Percentiles rank a stretch among this genome's conserved stretches.
These are phyloP conservation scores for Gallinago undulata DNA, from an alignment of 2,113 vertebrate genomes.

Conservation along the genomic window DNA sequence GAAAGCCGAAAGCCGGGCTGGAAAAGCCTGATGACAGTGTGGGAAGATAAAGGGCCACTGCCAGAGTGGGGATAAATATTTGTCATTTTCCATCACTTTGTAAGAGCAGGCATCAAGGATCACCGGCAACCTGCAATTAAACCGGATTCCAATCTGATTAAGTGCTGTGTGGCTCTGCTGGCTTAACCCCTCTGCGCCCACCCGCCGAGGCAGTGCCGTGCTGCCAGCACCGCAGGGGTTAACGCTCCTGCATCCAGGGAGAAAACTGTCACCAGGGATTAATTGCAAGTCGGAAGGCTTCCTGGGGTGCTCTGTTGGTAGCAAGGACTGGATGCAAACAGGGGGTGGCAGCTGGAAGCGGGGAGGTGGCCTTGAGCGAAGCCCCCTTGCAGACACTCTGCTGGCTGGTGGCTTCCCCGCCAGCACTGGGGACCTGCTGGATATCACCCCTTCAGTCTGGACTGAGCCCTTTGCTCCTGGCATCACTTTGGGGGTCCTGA, in stretches of 20 bases:
- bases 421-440: fast-evolving
- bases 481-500: fast-evolving
- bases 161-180: background rate
- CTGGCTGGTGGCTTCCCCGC: fast-evolving
- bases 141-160: background rate
- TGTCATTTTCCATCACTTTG: slow-evolving; percentile 38
- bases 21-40: slow-evolving; percentile 5
- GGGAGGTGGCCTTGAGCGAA: background rate
- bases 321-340: background rate
- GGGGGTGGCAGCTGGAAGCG: background rate
- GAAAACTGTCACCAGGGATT: background rate
- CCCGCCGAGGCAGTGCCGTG: fast-evolving
- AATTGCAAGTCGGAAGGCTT: background rate
- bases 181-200: background rate
- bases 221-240: background rate
- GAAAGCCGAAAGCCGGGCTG: background rate
- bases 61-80: slow-evolving; percentile 25
- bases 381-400: background rate
- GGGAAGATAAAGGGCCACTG: slow-evolving; percentile 4
- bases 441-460: fast-evolving
- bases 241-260: background rate
- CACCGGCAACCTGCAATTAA: background rate
- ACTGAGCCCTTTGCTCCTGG: background rate
- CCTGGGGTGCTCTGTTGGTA: background rate
- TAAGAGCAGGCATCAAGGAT: background rate